These are phyloP conservation scores for Gnathonemus echidnorhynchus DNA, from an alignment of 2,113 vertebrate species.

Conservation along the genomic window DNA sequence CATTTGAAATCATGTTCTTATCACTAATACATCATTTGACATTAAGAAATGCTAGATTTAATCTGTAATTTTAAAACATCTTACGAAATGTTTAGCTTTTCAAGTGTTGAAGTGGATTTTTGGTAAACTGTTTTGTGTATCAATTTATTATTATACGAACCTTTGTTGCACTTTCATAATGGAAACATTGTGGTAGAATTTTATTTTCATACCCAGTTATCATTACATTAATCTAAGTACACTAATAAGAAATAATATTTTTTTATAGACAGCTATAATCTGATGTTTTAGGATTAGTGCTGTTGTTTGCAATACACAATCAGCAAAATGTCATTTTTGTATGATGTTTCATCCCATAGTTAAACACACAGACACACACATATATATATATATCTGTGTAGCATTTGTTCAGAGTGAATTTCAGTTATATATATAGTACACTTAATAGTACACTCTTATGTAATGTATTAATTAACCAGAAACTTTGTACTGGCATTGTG, in stretches of 20 bases:
- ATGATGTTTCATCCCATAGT: neutral
- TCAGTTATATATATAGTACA: too few relatives aligned
- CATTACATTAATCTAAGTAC: neutral
- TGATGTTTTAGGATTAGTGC: neutral
- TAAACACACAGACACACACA: neutral
- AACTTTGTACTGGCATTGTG: too few relatives aligned
- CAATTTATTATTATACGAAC: neutral
- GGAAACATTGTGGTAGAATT: neutral
- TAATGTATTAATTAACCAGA: too few relatives aligned
- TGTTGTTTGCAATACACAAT: neutral
- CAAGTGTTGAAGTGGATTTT: neutral
- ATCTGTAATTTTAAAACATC: neutral
- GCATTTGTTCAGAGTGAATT: too few relatives aligned
- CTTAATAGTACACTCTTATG: too few relatives aligned
- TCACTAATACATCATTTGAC: neutral
- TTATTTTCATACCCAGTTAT: neutral
- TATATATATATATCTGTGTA: too few relatives aligned
- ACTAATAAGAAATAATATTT: neutral
- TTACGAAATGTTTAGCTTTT: neutral
- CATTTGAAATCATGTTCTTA: neutral
- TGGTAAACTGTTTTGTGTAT: neutral
- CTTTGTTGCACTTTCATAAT: neutral
- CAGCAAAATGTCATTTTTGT: neutral
- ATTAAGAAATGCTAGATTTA: neutral
- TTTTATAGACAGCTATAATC: neutral